Conservation (phyloP, 1,140 invertebrate species). For the Chionoecetes opilio region DNA sequence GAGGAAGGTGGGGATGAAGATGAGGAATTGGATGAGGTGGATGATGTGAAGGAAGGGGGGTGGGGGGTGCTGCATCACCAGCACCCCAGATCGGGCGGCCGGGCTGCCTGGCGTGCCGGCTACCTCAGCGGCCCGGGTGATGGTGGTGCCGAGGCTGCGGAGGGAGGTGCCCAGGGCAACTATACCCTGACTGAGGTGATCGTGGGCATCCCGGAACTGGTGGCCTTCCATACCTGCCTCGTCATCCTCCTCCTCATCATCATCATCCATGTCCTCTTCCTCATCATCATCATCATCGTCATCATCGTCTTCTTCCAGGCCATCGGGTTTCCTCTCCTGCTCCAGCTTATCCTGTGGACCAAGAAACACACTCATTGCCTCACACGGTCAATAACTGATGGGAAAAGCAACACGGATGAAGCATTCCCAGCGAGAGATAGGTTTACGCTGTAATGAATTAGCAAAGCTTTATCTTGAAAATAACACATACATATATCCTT, state of each 20-base stretch:
- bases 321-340: constrained; percentile 73
- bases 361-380: not conserved
- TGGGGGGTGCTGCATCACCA: constrained; percentile 56
- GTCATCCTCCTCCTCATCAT: constrained; percentile 85
- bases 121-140: not conserved
- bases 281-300: constrained; percentile 81
- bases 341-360: constrained; percentile 65
- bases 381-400: not conserved
- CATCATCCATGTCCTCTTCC: constrained; percentile 83
- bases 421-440: no score
- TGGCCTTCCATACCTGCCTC: constrained; percentile 86
- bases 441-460: no score
- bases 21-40: not conserved
- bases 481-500: no score
- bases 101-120: not conserved
- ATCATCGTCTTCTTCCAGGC: constrained; percentile 80
- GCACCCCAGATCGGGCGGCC: constrained; percentile 46
- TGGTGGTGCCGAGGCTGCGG: not conserved
- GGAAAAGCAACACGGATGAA: no score
- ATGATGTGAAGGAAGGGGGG: no score
- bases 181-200: not conserved
- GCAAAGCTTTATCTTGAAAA: no score
- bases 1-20: not conserved
- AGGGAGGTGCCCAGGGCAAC: not conserved
- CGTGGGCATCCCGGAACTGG: constrained; percentile 86